Percentiles rank a stretch among this genome's conserved stretches.
These are phyloP conservation scores for Drosophila tripunctata DNA, from an alignment of 2,888 invertebrate species.

Conservation along the genomic window DNA sequence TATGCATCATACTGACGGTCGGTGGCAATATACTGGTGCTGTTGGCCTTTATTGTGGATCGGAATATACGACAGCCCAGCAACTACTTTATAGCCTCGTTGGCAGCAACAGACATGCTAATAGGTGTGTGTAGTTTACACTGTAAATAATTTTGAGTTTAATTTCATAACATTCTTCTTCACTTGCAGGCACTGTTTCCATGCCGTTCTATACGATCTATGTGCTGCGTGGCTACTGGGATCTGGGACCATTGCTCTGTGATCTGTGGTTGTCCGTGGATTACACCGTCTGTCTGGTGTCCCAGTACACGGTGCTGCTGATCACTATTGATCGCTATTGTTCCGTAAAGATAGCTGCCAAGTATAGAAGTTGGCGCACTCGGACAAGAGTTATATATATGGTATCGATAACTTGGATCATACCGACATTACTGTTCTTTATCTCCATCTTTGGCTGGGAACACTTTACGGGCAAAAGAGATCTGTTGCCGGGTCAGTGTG, in stretches of 20 bases:
- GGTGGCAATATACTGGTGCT: slow-evolving; percentile 98
- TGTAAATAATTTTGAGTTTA: background rate
- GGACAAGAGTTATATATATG: slow-evolving; percentile 96
- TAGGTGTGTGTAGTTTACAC: slow-evolving; percentile 86
- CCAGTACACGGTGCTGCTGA: slow-evolving; percentile 98
- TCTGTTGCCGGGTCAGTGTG: slow-evolving; percentile 93
- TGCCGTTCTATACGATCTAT: slow-evolving; percentile 99
- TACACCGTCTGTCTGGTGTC: slow-evolving; percentile 99
- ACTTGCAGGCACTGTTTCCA: slow-evolving; percentile 94
- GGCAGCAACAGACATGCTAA: slow-evolving; percentile 98
- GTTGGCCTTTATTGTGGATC: slow-evolving; percentile 96
- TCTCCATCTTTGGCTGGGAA: slow-evolving; percentile 99
- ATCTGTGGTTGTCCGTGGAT: slow-evolving; percentile 99
- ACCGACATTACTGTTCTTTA: slow-evolving; percentile 97
- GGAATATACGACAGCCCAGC: slow-evolving; percentile 97
- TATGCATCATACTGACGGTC: slow-evolving; percentile 96
- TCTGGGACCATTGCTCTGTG: slow-evolving; percentile 97
- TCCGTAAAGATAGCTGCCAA: slow-evolving; percentile 99
- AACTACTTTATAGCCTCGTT: slow-evolving; percentile 99
- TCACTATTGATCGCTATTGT: slow-evolving; percentile 99
- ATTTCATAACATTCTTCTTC: background rate
- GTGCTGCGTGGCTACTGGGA: slow-evolving; percentile 98
- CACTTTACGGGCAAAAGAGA: slow-evolving; percentile 97
- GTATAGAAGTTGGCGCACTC: slow-evolving; percentile 98
- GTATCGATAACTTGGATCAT: slow-evolving; percentile 98